Percentiles rank a stretch among this genome's conserved stretches.
phyloP scores from a whole-genome alignment of 2,113 vertebrate genomes.

The Salvelinus fontinalis region DNA sequence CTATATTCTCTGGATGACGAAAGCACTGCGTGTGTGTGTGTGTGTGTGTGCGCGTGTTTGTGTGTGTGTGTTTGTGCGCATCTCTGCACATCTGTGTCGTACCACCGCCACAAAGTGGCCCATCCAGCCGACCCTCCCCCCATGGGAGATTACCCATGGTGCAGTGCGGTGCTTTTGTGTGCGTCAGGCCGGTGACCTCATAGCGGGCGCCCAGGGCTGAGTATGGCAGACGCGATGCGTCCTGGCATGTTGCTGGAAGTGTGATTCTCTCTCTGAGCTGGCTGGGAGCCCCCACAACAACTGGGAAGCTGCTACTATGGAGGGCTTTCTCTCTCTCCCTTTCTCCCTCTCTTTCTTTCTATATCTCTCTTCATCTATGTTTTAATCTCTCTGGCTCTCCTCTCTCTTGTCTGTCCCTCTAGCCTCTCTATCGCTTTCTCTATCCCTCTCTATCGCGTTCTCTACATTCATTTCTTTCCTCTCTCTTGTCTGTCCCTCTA shows the following conservation, averaged over 20 bases:
- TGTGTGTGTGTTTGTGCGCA: not conserved
- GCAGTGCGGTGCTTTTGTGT: conserved; percentile 40
- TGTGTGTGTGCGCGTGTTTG: not conserved
- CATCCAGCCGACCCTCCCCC: conserved; percentile 15
- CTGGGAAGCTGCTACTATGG: too few relatives aligned
- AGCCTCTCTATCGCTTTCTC: too few relatives aligned
- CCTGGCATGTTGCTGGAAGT: conserved; percentile 66
- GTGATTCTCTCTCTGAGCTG: conserved; percentile 43
- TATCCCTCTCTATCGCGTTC: not conserved
- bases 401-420: not conserved
- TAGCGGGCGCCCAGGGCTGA: conserved; percentile 42
- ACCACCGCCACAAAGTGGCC: conserved; percentile 49
- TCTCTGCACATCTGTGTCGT: conserved; percentile 1
- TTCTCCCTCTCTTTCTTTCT: not conserved
- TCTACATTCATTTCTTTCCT: not conserved
- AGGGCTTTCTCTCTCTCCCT: not conserved
- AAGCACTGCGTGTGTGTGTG: conserved; percentile 8
- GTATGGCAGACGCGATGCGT: conserved; percentile 55
- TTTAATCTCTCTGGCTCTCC: not conserved
- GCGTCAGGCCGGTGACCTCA: conserved; percentile 55
- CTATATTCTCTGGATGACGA: conserved; percentile 34
- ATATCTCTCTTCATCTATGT: not conserved
- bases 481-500: too few relatives aligned
- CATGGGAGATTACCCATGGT: conserved; percentile 61
- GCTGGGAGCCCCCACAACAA: conserved; percentile 10